Base-by-base conservation (phyloP, 2,113 vertebrate genomes). In the Hemichromis elongatus region DNA sequence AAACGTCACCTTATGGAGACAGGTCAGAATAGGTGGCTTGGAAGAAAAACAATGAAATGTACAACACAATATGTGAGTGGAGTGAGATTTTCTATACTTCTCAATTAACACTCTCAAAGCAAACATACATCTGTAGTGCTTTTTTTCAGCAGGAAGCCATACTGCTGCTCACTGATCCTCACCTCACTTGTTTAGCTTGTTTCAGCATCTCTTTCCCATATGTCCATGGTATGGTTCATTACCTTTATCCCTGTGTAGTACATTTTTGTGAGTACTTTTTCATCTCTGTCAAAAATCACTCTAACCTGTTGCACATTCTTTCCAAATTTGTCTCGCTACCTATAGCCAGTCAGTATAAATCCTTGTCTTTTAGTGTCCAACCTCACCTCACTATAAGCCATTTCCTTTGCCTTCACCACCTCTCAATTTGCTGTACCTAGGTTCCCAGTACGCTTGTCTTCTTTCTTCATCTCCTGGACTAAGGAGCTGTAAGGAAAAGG, bases 401-500 rank as follows among this genome's bases (percentile, higher is more conserved):
- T 70, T 45, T 24, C 21, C 59, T 66, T 66, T 66, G 6, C 0
- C 0, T 66, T 66, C 59, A 63, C 19, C 0, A 21, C 59, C 33
- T 63, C 59, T 63, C 33, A 21, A 37, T 63, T 63, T 63, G 33
- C 37, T 63, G 59, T 37, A 26, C 37, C 21, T 16, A 68, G 7
- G 37, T 42, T 45, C 21, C 13, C 16, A 70, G 37, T 6, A 70
- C 63, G 14, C 37, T 8, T 66, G 63, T 68, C 1, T 42, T 24
- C 63, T 68, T 68, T 68, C 37, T 26, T 42, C 7, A 9, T 42
- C 37, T 68, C n/a, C 30, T n/a, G 30, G 33, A 5, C 6, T 66
- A 66, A 66, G 59, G 59, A 37, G 33, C 18, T 63, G 59, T 37
- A 63, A 63, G 59, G 21, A 63, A 63, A 66, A 37, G n/a, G n/a